Base-by-base conservation (phyloP, 2,888 invertebrate species). In the Seira sanloemensis region DNA sequence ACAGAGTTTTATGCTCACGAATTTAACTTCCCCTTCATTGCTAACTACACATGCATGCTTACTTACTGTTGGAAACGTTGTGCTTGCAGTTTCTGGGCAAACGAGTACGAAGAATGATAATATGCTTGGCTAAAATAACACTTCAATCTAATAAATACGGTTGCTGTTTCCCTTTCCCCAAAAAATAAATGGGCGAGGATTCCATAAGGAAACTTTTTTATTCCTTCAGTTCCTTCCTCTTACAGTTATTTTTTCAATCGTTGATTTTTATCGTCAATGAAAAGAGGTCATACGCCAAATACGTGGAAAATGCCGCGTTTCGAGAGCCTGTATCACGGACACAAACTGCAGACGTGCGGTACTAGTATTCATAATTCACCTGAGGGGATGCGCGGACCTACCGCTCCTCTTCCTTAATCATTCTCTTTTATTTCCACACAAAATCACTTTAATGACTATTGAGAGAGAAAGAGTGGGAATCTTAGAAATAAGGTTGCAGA, bases 201-300 rank as follows among this genome's bases (percentile, higher is more conserved):
- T 78, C 54, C 65, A 71, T 72, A 65, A 58, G 62, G 72, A 72
- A 78, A 65, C 72, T 72, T 78, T 54, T 78, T 78, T 78, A 72
- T 78, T 46, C 16, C 62, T 72, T 66, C 58, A 50, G 65, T 71
- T 78, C 72, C 78, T 78, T 78, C 72, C 78, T 66, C 25, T 37
- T 27, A 9, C 62, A 50, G 50, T 46, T 67, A 67, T 66, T 76
- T 76, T 76, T 76, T 67, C 37, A 23, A 37, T 65, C 65, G 50
- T 74, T 74, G 74, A 74, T 74, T 65, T 37, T 74, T 74, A 74
- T 74, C 74, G 21, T 65, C 23, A 58, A 21, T 12, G 37, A 74
- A 74, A 74, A 74, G 50, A 50, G 50, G 50, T 50, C 50, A 50
- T 50, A 50, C 50, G n/a, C 50, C 12, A 50, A 50, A 50, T 18